These are phyloP conservation scores for Cyprinodon diabolis DNA, from an alignment of 2,797 vertebrate species.

Conservation along the genomic window DNA sequence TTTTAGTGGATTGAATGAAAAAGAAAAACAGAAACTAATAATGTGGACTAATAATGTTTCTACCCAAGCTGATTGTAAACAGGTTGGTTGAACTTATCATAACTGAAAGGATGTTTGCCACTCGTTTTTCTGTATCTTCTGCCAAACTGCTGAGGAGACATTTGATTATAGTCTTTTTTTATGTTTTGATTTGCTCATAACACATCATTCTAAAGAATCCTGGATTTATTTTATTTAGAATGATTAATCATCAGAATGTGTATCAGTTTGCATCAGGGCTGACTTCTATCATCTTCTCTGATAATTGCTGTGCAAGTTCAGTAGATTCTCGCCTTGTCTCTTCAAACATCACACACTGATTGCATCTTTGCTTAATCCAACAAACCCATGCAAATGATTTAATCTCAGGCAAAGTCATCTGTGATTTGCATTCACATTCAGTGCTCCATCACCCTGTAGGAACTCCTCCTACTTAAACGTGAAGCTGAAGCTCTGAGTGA, in stretches of 20 bases:
- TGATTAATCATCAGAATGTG: not conserved
- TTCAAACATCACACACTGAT: constrained; percentile 20
- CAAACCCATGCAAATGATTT: constrained; percentile 42
- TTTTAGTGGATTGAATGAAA: constrained; percentile 23
- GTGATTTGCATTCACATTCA: constrained; percentile 34
- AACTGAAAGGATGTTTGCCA: constrained; percentile 47
- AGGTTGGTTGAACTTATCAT: constrained; percentile 48
- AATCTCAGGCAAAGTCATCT: constrained; percentile 22
- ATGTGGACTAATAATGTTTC: constrained; percentile 4
- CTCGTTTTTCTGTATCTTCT: constrained; percentile 24
- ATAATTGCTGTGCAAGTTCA: constrained; percentile 26
- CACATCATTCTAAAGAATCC: constrained; percentile 1
- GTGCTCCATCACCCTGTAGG: constrained; percentile 14
- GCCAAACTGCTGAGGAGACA: constrained; percentile 16
- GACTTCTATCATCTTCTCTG: constrained; percentile 8
- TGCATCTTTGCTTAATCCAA: constrained; percentile 38
- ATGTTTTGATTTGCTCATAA: not conserved
- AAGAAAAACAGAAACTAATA: not conserved
- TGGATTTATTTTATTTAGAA: not conserved
- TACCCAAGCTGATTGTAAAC: constrained; percentile 35
- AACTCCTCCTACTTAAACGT: constrained; percentile 46
- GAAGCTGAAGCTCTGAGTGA: constrained; percentile 31
- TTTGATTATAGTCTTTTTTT: not conserved
- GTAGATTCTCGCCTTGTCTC: constrained; percentile 29
- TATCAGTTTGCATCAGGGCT: not conserved